These are phyloP conservation scores for Drosophila neonasuta DNA, from an alignment of 2,888 invertebrate genomes.

Conservation along the genomic window DNA sequence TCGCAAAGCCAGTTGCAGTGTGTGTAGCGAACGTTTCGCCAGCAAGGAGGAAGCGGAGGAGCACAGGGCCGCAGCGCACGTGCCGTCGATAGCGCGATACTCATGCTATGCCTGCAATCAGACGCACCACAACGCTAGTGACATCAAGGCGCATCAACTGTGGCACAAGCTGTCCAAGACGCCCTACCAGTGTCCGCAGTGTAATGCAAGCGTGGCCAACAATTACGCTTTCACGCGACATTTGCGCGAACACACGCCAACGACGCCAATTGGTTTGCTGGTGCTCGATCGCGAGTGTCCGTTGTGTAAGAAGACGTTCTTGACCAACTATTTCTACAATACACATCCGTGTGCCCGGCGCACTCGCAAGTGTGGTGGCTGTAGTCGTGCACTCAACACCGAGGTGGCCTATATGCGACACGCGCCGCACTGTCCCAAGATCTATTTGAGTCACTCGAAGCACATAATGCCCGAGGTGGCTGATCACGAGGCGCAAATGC, in stretches of 20 bases:
- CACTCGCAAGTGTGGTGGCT: slow-evolving; percentile 79
- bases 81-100: slow-evolving; percentile 77
- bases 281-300: slow-evolving; percentile 80
- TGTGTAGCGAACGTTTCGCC: slow-evolving; percentile 73
- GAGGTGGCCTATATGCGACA: slow-evolving; percentile 76
- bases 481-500: slow-evolving; percentile 65
- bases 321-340: slow-evolving; percentile 81
- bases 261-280: slow-evolving; percentile 58
- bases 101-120: slow-evolving; percentile 83
- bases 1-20: slow-evolving; percentile 63
- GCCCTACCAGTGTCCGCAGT: slow-evolving; percentile 83
- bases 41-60: slow-evolving; percentile 72
- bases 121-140: slow-evolving; percentile 81
- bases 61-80: slow-evolving; percentile 71
- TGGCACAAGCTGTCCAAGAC: slow-evolving; percentile 81
- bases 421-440: slow-evolving; percentile 75
- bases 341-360: slow-evolving; percentile 80
- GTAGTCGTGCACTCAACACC: slow-evolving; percentile 69
- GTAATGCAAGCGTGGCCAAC: slow-evolving; percentile 74
- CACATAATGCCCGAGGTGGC: slow-evolving; percentile 71
- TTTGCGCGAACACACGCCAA: slow-evolving; percentile 71
- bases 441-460: slow-evolving; percentile 72
- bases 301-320: slow-evolving; percentile 77
- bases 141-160: slow-evolving; percentile 82
- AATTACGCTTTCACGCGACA: slow-evolving; percentile 78